phyloP scores from a whole-genome alignment of 2,797 vertebrate species.

The Chelon labrosus region DNA sequence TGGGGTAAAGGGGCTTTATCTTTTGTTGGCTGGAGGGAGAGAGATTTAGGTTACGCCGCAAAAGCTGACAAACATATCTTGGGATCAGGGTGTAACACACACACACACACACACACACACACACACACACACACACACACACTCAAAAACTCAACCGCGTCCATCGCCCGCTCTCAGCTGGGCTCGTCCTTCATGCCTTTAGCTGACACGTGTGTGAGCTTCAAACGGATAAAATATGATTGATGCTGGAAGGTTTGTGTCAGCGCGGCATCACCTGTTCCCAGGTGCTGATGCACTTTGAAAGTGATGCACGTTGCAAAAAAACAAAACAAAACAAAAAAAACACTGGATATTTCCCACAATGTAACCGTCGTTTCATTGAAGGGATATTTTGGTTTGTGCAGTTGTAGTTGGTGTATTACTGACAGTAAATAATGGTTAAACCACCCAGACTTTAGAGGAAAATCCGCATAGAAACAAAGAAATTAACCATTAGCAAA shows the following conservation, averaged over 20 bases:
- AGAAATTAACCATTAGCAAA: too few relatives aligned
- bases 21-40: conserved; percentile 45
- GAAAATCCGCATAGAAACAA: too few relatives aligned
- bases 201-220: conserved; percentile 28
- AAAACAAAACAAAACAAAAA: too few relatives aligned
- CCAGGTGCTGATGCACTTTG: conserved; percentile 5
- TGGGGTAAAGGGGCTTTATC: conserved; percentile 64
- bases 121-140: conserved; percentile 27
- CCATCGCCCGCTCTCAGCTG: conserved; percentile 23
- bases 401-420: too few relatives aligned
- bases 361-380: neutral
- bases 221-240: conserved; percentile 28
- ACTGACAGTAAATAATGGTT: too few relatives aligned
- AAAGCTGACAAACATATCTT: conserved; percentile 69
- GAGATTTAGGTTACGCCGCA: conserved; percentile 66
- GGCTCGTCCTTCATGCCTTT: conserved; percentile 49
- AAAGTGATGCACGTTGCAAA: neutral
- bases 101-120: conserved; percentile 32
- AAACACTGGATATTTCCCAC: neutral
- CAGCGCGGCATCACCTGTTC: neutral
- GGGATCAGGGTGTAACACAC: conserved; percentile 63
- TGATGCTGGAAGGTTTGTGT: conserved; percentile 33
- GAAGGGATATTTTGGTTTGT: too few relatives aligned
- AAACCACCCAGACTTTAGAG: too few relatives aligned
- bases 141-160: neutral